Evolutionary conservation across 2,113 vertebrate species (phyloP).

Genomic region (Lagopus leucura): DNA sequence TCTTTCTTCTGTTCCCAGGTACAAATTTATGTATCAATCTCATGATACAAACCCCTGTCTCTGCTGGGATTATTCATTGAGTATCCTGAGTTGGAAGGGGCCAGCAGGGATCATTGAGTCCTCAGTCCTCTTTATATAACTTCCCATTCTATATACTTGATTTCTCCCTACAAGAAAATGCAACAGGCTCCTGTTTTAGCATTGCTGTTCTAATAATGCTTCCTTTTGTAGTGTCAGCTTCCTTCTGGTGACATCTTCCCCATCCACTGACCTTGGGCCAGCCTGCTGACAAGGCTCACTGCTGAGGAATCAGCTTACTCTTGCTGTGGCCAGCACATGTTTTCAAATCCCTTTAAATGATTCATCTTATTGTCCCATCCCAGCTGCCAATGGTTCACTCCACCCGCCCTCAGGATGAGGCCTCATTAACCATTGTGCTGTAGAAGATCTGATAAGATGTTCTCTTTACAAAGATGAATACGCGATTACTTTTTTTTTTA

Average conservation of each 20-base stretch:
- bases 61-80: background rate
- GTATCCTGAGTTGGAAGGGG: background rate
- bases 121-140: background rate
- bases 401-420: fast-evolving
- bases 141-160: background rate
- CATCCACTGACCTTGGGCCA: background rate
- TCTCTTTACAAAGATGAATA: background rate
- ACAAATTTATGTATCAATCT: fast-evolving
- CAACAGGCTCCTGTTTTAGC: background rate
- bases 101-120: background rate
- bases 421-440: fast-evolving
- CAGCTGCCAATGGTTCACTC: background rate
- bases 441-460: background rate
- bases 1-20: background rate
- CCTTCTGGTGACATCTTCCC: background rate
- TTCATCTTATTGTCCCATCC: background rate
- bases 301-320: background rate
- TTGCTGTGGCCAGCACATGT: background rate
- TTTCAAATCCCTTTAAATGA: background rate
- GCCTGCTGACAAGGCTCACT: background rate
- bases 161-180: background rate
- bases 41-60: background rate
- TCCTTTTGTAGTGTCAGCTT: background rate
- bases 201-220: background rate
- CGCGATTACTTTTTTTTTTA: background rate